Evolutionary conservation across 2,888 invertebrate species (phyloP), one percentile per base, ranked within the genome.

Genomic region (Lepidocyrtoides sp.): DNA sequence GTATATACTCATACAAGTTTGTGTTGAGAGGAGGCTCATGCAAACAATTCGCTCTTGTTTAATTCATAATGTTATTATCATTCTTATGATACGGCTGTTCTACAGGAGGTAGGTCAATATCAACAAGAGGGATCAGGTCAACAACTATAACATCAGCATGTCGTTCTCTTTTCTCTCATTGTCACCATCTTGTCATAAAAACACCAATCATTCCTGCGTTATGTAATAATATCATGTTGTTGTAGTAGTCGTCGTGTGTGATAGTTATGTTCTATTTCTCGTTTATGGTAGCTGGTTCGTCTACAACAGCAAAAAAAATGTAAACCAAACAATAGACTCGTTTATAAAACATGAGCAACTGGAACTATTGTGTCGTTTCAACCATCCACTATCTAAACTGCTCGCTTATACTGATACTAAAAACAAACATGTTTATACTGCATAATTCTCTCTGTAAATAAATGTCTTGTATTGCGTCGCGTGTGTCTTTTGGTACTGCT

Each of bases 331-430:
- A 48, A 75, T 51, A 48, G 75, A 26, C 75, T 48, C 75, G 75
- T 75, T 75, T 48, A 48, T 26, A 10, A 75, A 75, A 75, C 75
- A 75, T 75, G 72, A 75, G 72, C 48, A 44, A n/a, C n/a, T n/a
- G n/a, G n/a, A n/a, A n/a, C n/a, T 72, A 0, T 36, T 29, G 1
- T 75, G 14, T 17, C 26, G 23, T 75, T 23, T 48, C 10, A 23
- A 57, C n/a, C n/a, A n/a, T n/a, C n/a, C n/a, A n/a, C n/a, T n/a
- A n/a, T n/a, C n/a, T n/a, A n/a, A n/a, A n/a, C n/a, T n/a, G n/a
- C n/a, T n/a, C n/a, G 14, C 48, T 63, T 48, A 44, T 0, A 10
- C 3, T 12, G 41, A 66, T 60, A 7, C 26, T 66, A 41, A 69
- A 69, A 41, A 41, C 17, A 41, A n/a, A 23, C 14, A 12, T 66